phyloP scores from a whole-genome alignment of 2,797 vertebrate species.

The Valencia hispanica region DNA sequence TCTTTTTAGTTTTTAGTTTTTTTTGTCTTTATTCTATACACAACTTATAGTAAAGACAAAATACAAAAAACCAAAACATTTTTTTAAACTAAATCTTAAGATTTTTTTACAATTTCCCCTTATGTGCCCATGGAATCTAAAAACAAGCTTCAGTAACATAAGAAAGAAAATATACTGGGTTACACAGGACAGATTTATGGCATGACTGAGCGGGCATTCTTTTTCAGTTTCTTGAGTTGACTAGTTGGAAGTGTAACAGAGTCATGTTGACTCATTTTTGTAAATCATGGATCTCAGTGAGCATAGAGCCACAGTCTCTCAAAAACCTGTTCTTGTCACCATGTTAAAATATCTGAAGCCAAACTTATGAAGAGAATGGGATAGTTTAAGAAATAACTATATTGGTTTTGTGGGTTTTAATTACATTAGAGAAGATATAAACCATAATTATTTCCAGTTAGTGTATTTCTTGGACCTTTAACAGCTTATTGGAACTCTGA shows the following conservation, averaged over 20 bases:
- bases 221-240: neutral
- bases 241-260: neutral
- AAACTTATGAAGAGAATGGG: neutral
- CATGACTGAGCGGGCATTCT: neutral
- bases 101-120: neutral
- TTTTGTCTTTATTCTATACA: neutral
- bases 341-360: neutral
- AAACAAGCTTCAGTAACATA: neutral
- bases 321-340: neutral
- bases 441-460: constrained; percentile 56
- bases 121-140: neutral
- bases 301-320: constrained; percentile 1
- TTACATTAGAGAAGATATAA: constrained; percentile 60
- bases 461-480: constrained; percentile 41
- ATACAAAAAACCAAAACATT: neutral
- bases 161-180: neutral
- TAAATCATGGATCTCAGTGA: constrained; percentile 2
- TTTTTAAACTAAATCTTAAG: neutral
- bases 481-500: constrained; percentile 34
- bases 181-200: neutral
- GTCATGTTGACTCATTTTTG: constrained; percentile 11
- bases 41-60: neutral
- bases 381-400: constrained; percentile 47
- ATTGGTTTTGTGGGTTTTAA: constrained; percentile 33
- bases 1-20: neutral